Conservation (phyloP, 2,113 vertebrate species). For the Columbina picui region DNA sequence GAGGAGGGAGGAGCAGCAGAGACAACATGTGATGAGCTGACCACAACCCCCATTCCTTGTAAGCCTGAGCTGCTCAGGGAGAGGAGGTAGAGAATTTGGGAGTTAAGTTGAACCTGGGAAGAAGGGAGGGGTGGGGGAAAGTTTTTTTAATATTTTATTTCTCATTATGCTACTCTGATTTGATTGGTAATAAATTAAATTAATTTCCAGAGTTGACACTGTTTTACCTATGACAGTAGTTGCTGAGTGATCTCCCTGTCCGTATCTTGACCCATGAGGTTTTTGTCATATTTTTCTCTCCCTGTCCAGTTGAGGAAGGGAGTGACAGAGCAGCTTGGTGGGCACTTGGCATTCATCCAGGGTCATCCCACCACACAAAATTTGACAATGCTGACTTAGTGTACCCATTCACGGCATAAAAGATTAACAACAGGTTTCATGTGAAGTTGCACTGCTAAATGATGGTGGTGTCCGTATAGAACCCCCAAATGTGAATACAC, state of each 20-base stretch:
- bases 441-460: not conserved
- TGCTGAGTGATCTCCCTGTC: not conserved
- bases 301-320: not conserved
- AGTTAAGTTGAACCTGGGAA: not conserved
- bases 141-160: not conserved
- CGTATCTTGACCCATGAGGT: not conserved
- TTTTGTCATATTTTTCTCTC: not conserved
- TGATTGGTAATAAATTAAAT: not conserved
- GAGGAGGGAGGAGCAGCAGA: not conserved
- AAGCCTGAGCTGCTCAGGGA: rapidly evolving
- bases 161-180: not conserved
- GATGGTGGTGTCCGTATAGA: not conserved
- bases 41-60: rapidly evolving
- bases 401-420: not conserved
- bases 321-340: not conserved
- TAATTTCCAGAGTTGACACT: not conserved
- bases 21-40: rapidly evolving
- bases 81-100: not conserved
- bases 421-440: not conserved
- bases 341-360: not conserved
- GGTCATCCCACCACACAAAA: not conserved
- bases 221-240: rapidly evolving
- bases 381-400: not conserved
- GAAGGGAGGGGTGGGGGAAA: not conserved
- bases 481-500: not conserved